Percentiles rank a stretch among this genome's conserved stretches.
These are phyloP conservation scores for Hyla sarda DNA, from an alignment of 2,113 vertebrate genomes.

Conservation along the genomic window DNA sequence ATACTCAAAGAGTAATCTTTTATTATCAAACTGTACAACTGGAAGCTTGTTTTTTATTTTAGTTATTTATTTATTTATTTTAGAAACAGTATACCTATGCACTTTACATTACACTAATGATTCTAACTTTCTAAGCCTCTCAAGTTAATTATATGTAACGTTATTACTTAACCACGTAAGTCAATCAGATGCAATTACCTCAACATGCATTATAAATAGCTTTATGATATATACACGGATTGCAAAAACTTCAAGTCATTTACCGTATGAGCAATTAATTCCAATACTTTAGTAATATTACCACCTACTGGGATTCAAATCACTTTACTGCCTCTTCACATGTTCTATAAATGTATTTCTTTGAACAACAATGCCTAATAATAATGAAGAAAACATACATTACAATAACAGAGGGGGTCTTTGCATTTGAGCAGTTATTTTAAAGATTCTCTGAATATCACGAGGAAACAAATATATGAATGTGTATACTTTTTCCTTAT, in stretches of 20 bases:
- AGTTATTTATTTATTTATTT: neutral
- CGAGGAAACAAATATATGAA: neutral
- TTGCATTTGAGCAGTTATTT: neutral
- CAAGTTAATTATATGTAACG: neutral
- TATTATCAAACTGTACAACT: no score
- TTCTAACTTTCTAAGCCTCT: neutral
- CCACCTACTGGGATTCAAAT: slow-evolving; percentile 19
- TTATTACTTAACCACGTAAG: neutral
- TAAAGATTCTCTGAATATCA: neutral
- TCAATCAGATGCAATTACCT: neutral
- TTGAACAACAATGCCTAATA: neutral
- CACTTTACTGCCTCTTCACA: neutral
- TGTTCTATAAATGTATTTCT: neutral
- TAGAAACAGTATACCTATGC: neutral
- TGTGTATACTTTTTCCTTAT: neutral
- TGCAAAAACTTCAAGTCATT: neutral
- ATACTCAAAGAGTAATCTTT: no score
- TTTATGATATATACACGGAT: slow-evolving; percentile 8
- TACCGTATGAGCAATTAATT: slow-evolving; percentile 16
- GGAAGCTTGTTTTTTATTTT: neutral
- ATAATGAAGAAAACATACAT: neutral
- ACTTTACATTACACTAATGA: neutral
- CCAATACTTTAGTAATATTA: neutral
- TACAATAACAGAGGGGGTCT: neutral
- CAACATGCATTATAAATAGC: neutral